These are phyloP conservation scores for Hemitrygon akajei DNA, from an alignment of 2,797 vertebrate species.

Conservation along the genomic window DNA sequence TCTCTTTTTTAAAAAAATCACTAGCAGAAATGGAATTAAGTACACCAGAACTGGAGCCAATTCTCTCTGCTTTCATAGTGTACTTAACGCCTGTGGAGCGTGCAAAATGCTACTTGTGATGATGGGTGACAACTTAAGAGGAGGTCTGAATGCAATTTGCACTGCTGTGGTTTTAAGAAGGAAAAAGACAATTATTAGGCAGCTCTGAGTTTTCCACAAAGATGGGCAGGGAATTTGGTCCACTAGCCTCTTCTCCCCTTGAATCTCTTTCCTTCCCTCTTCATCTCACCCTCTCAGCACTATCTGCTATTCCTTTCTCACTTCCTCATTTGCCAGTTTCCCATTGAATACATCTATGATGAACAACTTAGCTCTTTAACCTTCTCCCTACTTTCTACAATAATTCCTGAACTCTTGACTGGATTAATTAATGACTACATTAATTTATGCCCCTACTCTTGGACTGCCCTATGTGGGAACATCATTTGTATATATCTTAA, in stretches of 20 bases:
- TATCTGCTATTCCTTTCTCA: background rate
- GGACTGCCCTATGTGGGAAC: background rate
- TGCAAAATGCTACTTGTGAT: background rate
- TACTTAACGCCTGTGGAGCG: background rate
- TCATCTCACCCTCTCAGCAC: background rate
- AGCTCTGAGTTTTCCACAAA: background rate
- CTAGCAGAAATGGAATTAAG: background rate
- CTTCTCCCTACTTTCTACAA: background rate
- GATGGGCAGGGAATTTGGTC: background rate
- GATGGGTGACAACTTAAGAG: background rate
- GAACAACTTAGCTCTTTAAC: background rate
- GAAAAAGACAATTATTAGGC: background rate
- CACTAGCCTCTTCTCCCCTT: background rate
- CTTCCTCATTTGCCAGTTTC: background rate
- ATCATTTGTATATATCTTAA: background rate
- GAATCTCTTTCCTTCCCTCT: background rate
- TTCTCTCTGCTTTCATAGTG: background rate
- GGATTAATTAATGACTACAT: background rate
- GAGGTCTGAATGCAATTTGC: background rate
- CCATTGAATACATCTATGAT: background rate
- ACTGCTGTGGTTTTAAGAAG: background rate
- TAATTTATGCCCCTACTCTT: background rate
- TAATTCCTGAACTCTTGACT: background rate
- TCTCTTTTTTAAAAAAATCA: background rate
- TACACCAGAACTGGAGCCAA: background rate